Evolutionary conservation across 2,888 invertebrate genomes (phyloP), one percentile per base, ranked within the genome.

Genomic region (Scaptomyza tumidula): DNA sequence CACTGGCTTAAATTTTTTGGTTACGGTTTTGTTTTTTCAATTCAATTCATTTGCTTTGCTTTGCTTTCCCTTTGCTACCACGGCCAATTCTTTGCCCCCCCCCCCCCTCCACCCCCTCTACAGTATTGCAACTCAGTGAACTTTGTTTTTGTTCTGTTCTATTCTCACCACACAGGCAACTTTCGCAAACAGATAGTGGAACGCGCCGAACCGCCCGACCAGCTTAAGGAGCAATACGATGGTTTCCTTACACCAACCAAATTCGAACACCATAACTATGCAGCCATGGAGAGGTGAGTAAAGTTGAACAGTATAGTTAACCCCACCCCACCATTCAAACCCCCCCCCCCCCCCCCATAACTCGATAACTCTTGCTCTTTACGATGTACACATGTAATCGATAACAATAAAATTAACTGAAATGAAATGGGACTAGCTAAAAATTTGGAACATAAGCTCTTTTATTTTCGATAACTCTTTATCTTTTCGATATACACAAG

Each of bases 221-320:
- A 83, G 61, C 67, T 71, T 5, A 74, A 86, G 71, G 72, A 83
- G 60, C 55, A 72, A 43, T 84, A 90, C 64, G 84, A 92, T 74
- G 93, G 93, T 53, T 93, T 93, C 77, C 67, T 92, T 29, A 90
- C 91, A 41, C 91, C 94, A 83, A 94, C 93, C 11, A 93, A 94
- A 85, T 97, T 96, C 92, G 93, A 93, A 74, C 97, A 98, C 92
- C 98, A 98, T 92, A 94, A 97, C 92, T 97, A 95, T 91, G 89
- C 90, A n/a, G 93, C 94, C 86, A 94, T 98, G 95, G 95, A 95
- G 91, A 92, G 92, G 82, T 93, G 89, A 84, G 91, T 90, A 19
- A 19, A n/a, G n/a, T n/a, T n/a, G n/a, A n/a, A n/a, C n/a, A n/a
- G n/a, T n/a, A n/a, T n/a, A n/a, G n/a, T n/a, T n/a, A n/a, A n/a